Base-by-base conservation (phyloP, 2,888 invertebrate species). In the Tipula helvola region DNA sequence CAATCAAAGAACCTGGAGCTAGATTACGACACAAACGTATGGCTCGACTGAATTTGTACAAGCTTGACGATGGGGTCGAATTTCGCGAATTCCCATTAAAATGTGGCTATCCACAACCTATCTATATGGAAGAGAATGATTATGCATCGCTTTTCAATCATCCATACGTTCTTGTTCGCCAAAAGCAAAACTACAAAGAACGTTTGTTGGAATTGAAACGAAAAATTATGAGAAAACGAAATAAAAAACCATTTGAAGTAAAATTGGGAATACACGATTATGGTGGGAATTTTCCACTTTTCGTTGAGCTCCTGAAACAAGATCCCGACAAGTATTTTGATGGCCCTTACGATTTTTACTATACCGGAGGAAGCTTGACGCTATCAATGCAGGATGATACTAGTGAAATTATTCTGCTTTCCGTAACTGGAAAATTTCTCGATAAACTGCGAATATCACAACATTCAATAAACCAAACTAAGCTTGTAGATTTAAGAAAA, bases 341-440 rank as follows among this genome's bases (percentile, higher is more conserved):
- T 12, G 89, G 89, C 4, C 89, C 89, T 83, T 91, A 90, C 84
- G 91, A 91, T 87, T 91, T 90, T 87, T 91, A 91, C 83, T 91
- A 90, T 87, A 90, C 90, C 0, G 90, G 90, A 2, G 91, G 91
- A 8, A 91, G 90, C 88, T 87, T 91, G 2, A 57, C 83, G 8
- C 28, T 28, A 3, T n/a, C 86, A 41, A 5, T 39, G 39, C n/a
- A n/a, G 39, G 10, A 71, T 10, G 10, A 71, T 71, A 2, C 3
- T 39, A n/a, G 5, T 5, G n/a, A 84, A 39, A 36, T 39, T 1
- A 39, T 39, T 5, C n/a, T 84, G 5, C 36, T 84, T 7, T 39
- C 36, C 5, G 84, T 36, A 84, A 84, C 84, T n/a, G 84, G 84
- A 39, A 84, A 84, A 84, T 2, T 39, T 16, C 41, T 84, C 5